phyloP scores from a whole-genome alignment of 2,888 invertebrate species.

The Ptilodon capucinus region DNA sequence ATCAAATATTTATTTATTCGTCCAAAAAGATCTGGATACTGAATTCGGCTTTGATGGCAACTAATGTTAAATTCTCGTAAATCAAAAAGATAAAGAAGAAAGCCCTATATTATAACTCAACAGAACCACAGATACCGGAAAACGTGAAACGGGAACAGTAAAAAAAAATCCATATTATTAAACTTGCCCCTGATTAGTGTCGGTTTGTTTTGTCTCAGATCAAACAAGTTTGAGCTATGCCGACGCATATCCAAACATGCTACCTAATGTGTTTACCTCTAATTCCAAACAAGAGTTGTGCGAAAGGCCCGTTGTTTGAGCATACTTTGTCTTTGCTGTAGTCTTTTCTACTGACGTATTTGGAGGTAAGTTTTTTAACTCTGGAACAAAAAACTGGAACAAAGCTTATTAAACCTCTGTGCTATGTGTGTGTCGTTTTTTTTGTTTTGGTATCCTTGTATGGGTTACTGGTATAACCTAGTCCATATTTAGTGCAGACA shows the following conservation, averaged over 20 bases:
- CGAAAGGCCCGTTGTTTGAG: constrained; percentile 50
- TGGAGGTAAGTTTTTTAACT: constrained; percentile 19
- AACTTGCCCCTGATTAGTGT: constrained; percentile 66
- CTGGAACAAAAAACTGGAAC: constrained; percentile 22
- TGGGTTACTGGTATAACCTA: no score
- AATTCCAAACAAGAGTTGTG: constrained; percentile 74
- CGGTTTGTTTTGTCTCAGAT: constrained; percentile 65
- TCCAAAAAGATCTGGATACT: no score
- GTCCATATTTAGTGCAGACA: no score
- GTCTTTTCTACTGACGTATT: constrained; percentile 42
- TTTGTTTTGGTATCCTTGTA: no score
- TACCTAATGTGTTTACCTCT: constrained; percentile 78
- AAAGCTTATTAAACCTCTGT: constrained; percentile 33
- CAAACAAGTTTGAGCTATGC: constrained; percentile 68
- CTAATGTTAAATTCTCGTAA: no score
- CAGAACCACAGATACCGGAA: constrained; percentile 30
- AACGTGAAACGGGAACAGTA: no score
- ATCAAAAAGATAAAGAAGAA: not conserved
- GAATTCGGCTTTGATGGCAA: no score
- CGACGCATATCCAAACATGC: constrained; percentile 73
- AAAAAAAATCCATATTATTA: constrained; percentile 55
- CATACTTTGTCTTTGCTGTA: constrained; percentile 44
- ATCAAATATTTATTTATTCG: no score
- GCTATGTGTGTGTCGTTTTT: not conserved
- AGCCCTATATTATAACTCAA: constrained; percentile 11